phyloP scores from a whole-genome alignment of 35 echinoderm and acorn worm species.

The Diadema setosum region DNA sequence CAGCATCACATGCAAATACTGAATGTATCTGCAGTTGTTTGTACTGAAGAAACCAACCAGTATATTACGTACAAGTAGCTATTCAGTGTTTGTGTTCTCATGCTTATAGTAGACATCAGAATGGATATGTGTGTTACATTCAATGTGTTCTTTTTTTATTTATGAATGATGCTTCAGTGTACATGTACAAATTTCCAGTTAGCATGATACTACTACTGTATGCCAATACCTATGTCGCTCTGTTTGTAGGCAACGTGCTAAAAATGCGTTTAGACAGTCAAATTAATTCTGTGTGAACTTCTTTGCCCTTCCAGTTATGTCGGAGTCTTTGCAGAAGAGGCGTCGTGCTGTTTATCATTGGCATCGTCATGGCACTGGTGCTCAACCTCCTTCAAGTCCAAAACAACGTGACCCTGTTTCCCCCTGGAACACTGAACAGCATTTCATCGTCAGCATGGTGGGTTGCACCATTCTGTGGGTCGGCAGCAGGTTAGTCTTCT shows the following conservation, averaged over 20 bases:
- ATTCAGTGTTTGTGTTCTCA: too few species aligned
- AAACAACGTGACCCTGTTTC: conserved; percentile 83
- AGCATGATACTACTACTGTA: too few species aligned
- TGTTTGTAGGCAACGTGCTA: not conserved
- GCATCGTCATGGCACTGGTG: conserved; percentile 76
- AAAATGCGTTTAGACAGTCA: not conserved
- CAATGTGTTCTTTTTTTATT: too few species aligned
- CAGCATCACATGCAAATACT: too few species aligned
- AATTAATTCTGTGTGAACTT: not conserved
- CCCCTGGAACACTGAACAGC: conserved; percentile 54
- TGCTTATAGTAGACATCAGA: too few species aligned
- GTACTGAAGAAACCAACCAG: too few species aligned
- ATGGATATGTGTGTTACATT: too few species aligned
- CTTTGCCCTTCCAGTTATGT: not conserved
- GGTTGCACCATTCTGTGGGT: conserved; percentile 82
- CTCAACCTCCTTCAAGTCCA: conserved; percentile 94
- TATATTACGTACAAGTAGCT: too few species aligned
- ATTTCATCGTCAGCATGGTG: conserved; percentile 85
- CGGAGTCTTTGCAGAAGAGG: conserved; percentile 40
- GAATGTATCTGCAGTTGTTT: too few species aligned
- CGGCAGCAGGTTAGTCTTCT: conserved; percentile 70
- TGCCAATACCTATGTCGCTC: too few species aligned
- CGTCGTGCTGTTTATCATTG: conserved; percentile 79
- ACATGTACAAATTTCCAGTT: too few species aligned
- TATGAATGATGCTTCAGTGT: too few species aligned